phyloP scores from a whole-genome alignment of 2,113 vertebrate genomes.

The Phyllostomus discolor region DNA sequence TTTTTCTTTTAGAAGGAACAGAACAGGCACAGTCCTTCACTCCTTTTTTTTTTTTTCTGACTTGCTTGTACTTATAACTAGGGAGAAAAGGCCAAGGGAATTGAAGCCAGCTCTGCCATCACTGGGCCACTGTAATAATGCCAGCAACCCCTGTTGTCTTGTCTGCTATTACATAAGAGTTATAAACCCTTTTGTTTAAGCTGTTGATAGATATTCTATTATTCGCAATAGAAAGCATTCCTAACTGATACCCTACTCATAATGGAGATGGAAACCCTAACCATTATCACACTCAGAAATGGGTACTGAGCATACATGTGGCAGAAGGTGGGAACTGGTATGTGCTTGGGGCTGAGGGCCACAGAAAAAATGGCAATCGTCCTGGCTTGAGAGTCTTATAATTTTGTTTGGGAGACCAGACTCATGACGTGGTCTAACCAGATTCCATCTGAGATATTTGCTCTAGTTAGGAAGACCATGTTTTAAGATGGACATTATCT shows the following conservation, averaged over 20 bases:
- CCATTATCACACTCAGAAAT: background rate
- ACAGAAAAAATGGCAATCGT: background rate
- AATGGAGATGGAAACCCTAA: background rate
- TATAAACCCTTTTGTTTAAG: background rate
- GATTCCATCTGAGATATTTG: background rate
- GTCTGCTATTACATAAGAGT: background rate
- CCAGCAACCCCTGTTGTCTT: background rate
- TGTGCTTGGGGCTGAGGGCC: background rate
- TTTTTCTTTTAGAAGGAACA: conserved; percentile 10
- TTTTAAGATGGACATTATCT: background rate
- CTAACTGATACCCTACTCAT: background rate
- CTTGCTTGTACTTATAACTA: background rate
- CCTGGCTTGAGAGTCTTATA: background rate
- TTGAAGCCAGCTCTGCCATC: background rate
- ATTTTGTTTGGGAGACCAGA: background rate
- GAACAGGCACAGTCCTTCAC: background rate
- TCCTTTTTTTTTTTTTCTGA: background rate
- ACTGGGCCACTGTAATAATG: background rate
- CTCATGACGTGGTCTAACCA: background rate
- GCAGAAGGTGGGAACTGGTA: background rate
- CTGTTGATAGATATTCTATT: background rate
- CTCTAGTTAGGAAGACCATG: background rate
- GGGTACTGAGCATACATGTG: background rate
- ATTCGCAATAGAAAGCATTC: background rate
- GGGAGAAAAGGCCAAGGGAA: background rate